Percentiles rank a stretch among this genome's conserved stretches.
These are phyloP conservation scores for Pristionchus japonicus DNA, from an alignment of 2,888 invertebrate species.

Conservation along the genomic window DNA sequence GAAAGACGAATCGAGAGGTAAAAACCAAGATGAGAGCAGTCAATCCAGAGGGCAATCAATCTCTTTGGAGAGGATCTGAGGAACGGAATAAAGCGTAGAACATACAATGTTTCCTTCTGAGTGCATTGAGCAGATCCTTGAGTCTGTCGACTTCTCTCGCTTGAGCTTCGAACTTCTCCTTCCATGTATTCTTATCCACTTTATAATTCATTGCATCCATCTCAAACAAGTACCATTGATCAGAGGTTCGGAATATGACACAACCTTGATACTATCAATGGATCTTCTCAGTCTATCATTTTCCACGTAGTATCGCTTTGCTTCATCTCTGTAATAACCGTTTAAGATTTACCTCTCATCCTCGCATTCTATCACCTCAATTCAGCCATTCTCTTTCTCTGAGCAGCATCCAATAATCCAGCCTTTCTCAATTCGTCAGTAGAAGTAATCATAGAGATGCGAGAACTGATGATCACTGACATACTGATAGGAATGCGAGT, in stretches of 20 bases:
- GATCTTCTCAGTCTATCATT: slow-evolving; percentile 31
- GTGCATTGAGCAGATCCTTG: neutral
- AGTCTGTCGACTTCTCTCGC: slow-evolving; percentile 25
- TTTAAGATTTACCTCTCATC: neutral
- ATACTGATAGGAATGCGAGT: too few relatives aligned
- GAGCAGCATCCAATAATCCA: neutral
- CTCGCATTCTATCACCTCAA: neutral
- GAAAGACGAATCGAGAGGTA: neutral
- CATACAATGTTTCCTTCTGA: slow-evolving; percentile 21
- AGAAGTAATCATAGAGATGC: neutral
- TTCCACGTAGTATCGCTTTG: neutral
- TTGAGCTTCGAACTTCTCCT: slow-evolving; percentile 16
- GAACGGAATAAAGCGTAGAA: neutral
- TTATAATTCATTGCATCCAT: neutral
- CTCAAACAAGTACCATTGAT: neutral
- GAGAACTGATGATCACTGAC: neutral
- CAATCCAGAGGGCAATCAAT: neutral
- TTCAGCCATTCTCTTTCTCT: slow-evolving; percentile 31
- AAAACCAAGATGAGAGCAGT: neutral
- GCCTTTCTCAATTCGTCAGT: slow-evolving; percentile 8
- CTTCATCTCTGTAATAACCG: neutral
- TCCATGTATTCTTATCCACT: slow-evolving; percentile 13
- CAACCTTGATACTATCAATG: slow-evolving; percentile 14
- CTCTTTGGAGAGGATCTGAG: neutral
- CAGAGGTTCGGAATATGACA: neutral